Base-by-base conservation (phyloP, 2,888 invertebrate species). In the Sarcophaga variegata region DNA sequence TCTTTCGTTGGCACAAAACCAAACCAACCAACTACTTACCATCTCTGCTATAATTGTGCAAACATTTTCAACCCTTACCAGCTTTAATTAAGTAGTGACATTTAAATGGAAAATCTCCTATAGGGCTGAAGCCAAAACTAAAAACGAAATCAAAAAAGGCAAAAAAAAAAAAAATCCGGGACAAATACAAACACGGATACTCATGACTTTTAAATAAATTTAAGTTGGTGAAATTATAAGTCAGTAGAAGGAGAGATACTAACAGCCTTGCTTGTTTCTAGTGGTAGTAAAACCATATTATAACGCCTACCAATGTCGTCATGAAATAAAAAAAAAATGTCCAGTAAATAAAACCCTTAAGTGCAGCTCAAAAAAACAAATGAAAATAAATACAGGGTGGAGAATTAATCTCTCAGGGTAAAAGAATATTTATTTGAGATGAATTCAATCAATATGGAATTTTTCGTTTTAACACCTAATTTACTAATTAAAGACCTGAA, bases 281-380 rank as follows among this genome's bases (percentile, higher is more conserved):
- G 47, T 37, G 64, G 59, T 37, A 71, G 59, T 60, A 60, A 45
- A 25, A 17, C 63, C 25, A 77, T 76, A 45, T 49, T 67, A 76
- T 79, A 84, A 87, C 84, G 81, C 87, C 87, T 84, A 87, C 84
- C 79, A 82, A 87, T 84, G 87, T 82, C 87, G 75, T 84, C 76
- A 76, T 87, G 81, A 84, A 87, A 84, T 82, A 87, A 84, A 84
- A 84, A 84, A 84, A 84, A 84, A 84, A 84, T 79, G 67, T 69
- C 78, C 71, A 76, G 72, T 63, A 87, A 79, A 83, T 78, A 79
- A 84, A 82, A 78, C 87, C 87, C 87, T 84, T 84, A 87, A 87
- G 76, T 87, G 64, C 49, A 54, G 54, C 17, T 1, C 14, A 17
- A 14, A 14, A 14, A 14, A 49, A 14, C 49, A 17, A 17, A 17